A percentile compares a stretch with the other conserved stretches of the same genome.
phyloP scores from a whole-genome alignment of 2,797 vertebrate genomes.

The Heliangelus exortis region DNA sequence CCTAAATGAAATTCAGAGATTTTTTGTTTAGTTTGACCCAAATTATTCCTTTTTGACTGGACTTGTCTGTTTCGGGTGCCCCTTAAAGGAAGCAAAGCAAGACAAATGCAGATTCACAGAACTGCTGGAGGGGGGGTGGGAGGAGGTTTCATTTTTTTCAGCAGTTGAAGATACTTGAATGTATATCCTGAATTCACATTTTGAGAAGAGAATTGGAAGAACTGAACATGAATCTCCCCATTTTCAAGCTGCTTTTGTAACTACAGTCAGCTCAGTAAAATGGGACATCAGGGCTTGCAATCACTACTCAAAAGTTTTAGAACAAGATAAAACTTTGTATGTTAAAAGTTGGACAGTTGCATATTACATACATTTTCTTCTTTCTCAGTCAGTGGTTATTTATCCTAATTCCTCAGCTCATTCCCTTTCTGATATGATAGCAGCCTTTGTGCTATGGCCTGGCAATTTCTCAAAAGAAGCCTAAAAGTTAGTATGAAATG shows the following conservation, averaged over 20 bases:
- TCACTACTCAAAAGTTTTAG: neutral
- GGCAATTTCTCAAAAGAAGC: neutral
- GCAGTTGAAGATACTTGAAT: neutral
- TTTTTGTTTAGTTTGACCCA: neutral
- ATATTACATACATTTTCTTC: neutral
- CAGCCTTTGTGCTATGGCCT: neutral
- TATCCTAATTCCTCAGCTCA: neutral
- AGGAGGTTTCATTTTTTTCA: neutral
- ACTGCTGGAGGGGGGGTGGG: neutral
- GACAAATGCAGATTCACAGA: neutral
- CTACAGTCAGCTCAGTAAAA: fast-evolving
- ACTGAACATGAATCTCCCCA: neutral
- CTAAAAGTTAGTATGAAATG: neutral
- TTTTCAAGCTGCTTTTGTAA: neutral
- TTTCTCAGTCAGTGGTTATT: neutral
- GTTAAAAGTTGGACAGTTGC: neutral
- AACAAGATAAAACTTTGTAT: neutral
- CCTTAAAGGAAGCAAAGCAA: neutral
- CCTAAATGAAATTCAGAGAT: neutral
- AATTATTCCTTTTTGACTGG: neutral
- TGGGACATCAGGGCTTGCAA: neutral
- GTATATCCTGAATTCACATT: neutral
- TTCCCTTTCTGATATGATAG: neutral
- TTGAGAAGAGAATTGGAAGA: neutral
- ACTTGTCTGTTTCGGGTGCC: neutral